Conservation (phyloP, 2,113 vertebrate species). For the Leuciscus idus region DNA sequence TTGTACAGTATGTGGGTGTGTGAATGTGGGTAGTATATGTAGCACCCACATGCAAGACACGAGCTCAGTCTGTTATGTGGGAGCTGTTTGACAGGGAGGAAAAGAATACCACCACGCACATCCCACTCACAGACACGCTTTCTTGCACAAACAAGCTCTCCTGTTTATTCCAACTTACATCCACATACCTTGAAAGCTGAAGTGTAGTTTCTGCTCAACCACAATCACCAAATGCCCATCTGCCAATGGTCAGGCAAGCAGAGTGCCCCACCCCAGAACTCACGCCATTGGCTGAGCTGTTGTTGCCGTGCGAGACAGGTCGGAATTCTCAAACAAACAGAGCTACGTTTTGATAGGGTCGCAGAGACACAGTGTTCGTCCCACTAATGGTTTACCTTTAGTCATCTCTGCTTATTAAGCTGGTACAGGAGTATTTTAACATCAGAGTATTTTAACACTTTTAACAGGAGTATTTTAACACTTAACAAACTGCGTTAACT, state of each 20-base stretch:
- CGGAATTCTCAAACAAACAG: neutral
- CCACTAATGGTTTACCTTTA: neutral
- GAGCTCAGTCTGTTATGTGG: constrained; percentile 57
- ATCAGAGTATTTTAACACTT: constrained; percentile 7
- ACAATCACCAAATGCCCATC: neutral
- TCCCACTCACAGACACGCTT: constrained; percentile 17
- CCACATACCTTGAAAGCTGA: constrained; percentile 29
- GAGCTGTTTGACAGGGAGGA: constrained; percentile 43
- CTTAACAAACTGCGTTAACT: constrained; percentile 40
- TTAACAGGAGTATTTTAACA: neutral
- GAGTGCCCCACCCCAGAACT: neutral
- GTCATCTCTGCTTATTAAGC: neutral
- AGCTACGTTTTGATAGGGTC: neutral
- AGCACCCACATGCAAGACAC: constrained; percentile 24
- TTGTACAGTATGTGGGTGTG: constrained; percentile 22
- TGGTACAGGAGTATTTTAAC: neutral
- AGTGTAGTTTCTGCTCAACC: neutral
- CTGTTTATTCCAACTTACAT: constrained; percentile 35
- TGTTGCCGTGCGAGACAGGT: neutral
- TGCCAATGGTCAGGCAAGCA: neutral
- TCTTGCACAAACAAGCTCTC: constrained; percentile 14
- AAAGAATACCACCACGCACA: constrained; percentile 39
- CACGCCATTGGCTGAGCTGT: neutral
- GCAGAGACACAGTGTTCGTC: neutral
- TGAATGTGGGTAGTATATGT: constrained; percentile 38